Base-by-base conservation (phyloP, 1,140 invertebrate species). In the Pantala flavescens region DNA sequence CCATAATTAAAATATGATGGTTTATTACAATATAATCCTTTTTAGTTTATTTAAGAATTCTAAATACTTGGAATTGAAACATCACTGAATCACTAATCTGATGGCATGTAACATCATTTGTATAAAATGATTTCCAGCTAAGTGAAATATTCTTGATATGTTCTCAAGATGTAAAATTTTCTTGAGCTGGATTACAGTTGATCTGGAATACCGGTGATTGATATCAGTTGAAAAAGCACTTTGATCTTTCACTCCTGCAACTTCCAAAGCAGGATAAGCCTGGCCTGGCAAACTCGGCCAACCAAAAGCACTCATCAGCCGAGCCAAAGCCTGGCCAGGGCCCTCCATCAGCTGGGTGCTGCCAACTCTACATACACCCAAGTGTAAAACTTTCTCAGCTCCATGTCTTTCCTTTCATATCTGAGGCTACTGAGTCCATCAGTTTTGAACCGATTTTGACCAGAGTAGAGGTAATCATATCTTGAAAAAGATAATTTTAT, bases 361-460 rank as follows among this genome's bases (percentile, higher is more conserved):
- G 83, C 84, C 19, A 91, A 78, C 79, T 89, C 89, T 19, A 90
- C 91, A 74, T 91, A 80, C 21, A 93, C 82, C 87, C 90, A 91
- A 23, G 92, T 93, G 82, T 92, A 93, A 0, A 93, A 83, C 77
- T 88, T 87, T 55, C 88, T 86, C 73, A 90, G 85, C 76, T 90
- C 86, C 24, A 91, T 86, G 75, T 90, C 85, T 43, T 91, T 82
- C 43, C 92, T 78, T 76, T 90, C 87, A 82, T 97, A 98, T 76
- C 92, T 88, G n/a, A 97, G 87, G 79, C 88, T 94, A 77, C 88
- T 94, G 23, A 97, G 85, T 14, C 96, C 96, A 80, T 98, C 96
- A 71, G 88, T 90, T 76, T 89, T 87, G 82, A 91, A 95, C 79
- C 91, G 87, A 80, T 90, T 90, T 78, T 90, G 91, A 7, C 94